Evolutionary conservation across 2,113 vertebrate genomes (phyloP), one percentile per base, ranked within the genome.

Genomic region (Cyprinodon variegatus): DNA sequence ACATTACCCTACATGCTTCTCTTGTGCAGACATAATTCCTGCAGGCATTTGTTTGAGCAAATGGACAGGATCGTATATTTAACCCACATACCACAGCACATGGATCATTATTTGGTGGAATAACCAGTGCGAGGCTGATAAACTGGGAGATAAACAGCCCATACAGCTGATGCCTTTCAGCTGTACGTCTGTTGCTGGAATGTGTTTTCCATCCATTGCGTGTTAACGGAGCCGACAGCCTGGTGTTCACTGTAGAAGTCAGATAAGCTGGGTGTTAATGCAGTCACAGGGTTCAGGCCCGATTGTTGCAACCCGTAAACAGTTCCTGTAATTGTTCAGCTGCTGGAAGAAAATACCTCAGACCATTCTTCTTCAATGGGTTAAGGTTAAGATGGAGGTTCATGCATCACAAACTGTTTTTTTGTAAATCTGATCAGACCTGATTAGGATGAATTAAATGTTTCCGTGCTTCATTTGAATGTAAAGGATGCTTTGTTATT

Each of bases 291-390:
- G 75, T 13, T 17, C 10, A 40, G 66, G 17, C 57, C 39, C 20
- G 73, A 84, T 82, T 65, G 11, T 73, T 7, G 45, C 13, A 76
- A 74, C 20, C 70, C n/a, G 40, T 11, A 62, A 79, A 76, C 77
- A 83, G 37, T 85, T 90, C 87, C 89, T 86, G 79, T 36, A 12
- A 79, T 87, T 90, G 83, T 89, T 53, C 76, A 50, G 68, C 72
- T 60, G 38, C 37, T 46, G 22, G 53, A 41, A 45, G 61, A 61
- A 7, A 36, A 3, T 65, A 59, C 70, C 70, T 50, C 61, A 20
- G 37, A 53, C 68, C 40, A 14, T 40, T 29, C 68, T 41, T 53
- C 39, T 53, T 9, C 37, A 37, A 36, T 14, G 37, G 15, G 38
- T 41, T 41, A n/a, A 65, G 41, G 3, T 66, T 36, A 62, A 6